Conservation (phyloP, 2,888 invertebrate genomes). For the Rhyacophila evoluta region DNA sequence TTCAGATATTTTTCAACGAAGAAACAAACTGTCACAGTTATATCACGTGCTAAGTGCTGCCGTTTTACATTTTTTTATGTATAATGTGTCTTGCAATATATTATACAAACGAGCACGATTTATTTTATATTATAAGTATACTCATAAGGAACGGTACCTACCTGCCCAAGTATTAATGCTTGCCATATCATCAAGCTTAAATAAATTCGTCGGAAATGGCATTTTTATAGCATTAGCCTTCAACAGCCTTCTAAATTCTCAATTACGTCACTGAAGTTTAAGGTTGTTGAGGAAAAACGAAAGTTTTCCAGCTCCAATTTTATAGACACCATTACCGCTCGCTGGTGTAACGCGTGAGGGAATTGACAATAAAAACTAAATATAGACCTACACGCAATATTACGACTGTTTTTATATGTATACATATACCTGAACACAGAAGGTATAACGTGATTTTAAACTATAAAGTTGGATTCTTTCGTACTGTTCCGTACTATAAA, state of each 20-base stretch:
- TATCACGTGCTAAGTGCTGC: too few species aligned
- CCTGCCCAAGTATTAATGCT: not conserved
- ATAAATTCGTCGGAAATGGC: not conserved
- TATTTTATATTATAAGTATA: too few species aligned
- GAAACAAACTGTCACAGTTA: too few species aligned
- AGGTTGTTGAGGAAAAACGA: not conserved
- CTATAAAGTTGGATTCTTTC: not conserved
- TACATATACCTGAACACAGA: not conserved
- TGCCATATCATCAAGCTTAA: not conserved
- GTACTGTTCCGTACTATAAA: too few species aligned
- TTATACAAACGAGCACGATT: too few species aligned
- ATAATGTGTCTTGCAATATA: too few species aligned
- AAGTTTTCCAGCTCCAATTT: slow-evolving; percentile 14
- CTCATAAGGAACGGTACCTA: too few species aligned
- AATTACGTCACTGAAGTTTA: slow-evolving; percentile 7
- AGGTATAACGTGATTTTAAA: not conserved
- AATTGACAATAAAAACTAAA: slow-evolving; percentile 23
- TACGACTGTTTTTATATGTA: not conserved
- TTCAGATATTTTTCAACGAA: too few species aligned
- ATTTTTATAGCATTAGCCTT: not conserved
- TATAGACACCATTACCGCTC: slow-evolving; percentile 5
- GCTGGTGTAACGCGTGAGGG: slow-evolving; percentile 4
- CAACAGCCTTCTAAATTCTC: not conserved
- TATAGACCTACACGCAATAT: slow-evolving; percentile 17
- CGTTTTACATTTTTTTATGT: too few species aligned